Evolutionary conservation across 2,888 invertebrate genomes (phyloP).

Genomic region (Pammene fasciana): DNA sequence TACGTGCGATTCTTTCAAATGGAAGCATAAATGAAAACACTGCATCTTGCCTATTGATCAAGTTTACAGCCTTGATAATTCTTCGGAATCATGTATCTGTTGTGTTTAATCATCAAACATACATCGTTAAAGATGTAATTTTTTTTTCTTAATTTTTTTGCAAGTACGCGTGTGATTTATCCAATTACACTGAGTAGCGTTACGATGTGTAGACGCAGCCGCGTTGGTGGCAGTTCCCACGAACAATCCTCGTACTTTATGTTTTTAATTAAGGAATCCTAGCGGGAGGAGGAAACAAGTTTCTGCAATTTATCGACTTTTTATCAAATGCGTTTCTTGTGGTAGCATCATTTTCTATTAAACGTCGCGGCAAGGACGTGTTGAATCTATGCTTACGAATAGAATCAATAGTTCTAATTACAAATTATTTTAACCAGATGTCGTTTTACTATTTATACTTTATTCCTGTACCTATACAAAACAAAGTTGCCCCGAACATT

Average conservation of each 20-base stretch:
- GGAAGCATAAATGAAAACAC: too few species aligned
- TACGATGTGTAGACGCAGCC: slow-evolving; percentile 35
- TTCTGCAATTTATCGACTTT: slow-evolving; percentile 25
- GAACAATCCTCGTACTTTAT: slow-evolving; percentile 27
- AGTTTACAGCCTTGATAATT: too few species aligned
- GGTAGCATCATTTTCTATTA: neutral
- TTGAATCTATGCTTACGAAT: neutral
- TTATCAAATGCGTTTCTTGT: slow-evolving; percentile 24
- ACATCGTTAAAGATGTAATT: too few species aligned
- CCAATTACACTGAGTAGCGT: slow-evolving; percentile 64
- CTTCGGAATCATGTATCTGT: too few species aligned
- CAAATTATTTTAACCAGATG: too few species aligned
- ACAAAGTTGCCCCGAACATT: too few species aligned
- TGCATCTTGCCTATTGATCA: too few species aligned
- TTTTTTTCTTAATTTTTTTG: neutral
- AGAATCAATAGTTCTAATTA: neutral
- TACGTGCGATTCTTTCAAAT: too few species aligned
- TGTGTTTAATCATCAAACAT: too few species aligned
- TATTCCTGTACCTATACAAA: too few species aligned
- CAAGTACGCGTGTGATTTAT: slow-evolving; percentile 46
- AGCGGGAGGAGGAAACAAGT: slow-evolving; percentile 25
- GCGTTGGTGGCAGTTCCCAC: slow-evolving; percentile 37
- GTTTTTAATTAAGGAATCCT: slow-evolving; percentile 31
- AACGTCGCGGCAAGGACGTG: neutral
- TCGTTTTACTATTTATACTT: too few species aligned